Evolutionary conservation across 2,797 vertebrate species (phyloP).

Genomic region (Capromys pilorides): DNA sequence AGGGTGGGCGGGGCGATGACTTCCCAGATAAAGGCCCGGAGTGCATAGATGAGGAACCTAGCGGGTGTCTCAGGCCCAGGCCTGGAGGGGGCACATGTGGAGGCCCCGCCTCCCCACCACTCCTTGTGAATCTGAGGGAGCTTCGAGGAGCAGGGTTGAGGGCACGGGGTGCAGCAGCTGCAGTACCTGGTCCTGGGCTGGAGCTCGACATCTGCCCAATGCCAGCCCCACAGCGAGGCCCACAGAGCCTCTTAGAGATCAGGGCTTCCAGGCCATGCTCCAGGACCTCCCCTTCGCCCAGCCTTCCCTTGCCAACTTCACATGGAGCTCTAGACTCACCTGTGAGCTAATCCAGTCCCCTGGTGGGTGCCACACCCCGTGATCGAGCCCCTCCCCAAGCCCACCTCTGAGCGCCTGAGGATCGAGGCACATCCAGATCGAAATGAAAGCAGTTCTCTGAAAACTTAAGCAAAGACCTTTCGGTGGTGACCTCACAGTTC

Average conservation of each 20-base stretch:
- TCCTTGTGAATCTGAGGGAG: not conserved
- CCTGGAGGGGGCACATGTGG: not conserved
- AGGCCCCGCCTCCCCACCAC: not conserved
- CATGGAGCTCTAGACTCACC: not conserved
- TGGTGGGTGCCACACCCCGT: not conserved
- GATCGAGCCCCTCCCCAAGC: not conserved
- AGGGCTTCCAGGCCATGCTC: not conserved
- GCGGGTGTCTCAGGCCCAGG: not conserved
- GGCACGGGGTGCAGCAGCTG: rapidly evolving
- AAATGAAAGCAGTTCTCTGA: not conserved
- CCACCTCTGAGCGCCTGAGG: not conserved
- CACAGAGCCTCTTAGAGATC: not conserved
- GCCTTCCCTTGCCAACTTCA: not conserved
- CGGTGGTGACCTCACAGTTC: not conserved
- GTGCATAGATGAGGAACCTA: not conserved
- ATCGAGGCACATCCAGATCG: not conserved
- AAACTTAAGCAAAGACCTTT: not conserved
- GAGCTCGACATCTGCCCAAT: not conserved
- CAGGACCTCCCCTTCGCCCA: not conserved
- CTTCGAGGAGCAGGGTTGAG: too few relatives aligned
- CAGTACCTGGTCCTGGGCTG: not conserved
- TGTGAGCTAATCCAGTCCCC: not conserved
- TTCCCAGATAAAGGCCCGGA: too few relatives aligned
- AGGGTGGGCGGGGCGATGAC: not conserved
- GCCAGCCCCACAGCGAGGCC: rapidly evolving